phyloP scores from a whole-genome alignment of 2,113 vertebrate species.

The Corythoichthys haematopterus region DNA sequence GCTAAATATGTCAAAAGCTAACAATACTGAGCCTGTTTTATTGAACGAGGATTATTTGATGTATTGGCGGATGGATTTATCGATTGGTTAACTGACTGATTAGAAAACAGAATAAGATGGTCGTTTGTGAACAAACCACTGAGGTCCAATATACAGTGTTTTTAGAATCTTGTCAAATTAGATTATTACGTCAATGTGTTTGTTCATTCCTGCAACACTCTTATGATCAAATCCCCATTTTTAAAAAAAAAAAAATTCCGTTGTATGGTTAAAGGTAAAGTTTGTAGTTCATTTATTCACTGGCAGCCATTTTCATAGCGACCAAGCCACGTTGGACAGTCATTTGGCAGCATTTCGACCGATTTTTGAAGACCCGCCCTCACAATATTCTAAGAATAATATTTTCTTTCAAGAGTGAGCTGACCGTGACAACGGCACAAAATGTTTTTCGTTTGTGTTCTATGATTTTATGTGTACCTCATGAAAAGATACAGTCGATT shows the following conservation, averaged over 20 bases:
- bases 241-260: conserved; percentile 7
- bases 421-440: too few species aligned
- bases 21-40: not conserved
- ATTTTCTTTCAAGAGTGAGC: too few species aligned
- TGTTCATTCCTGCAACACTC: conserved; percentile 2
- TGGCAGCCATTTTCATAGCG: too few species aligned
- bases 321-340: not conserved
- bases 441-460: too few species aligned
- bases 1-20: not conserved
- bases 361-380: not conserved
- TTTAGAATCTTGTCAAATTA: not conserved
- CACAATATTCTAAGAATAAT: not conserved
- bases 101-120: not conserved
- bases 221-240: not conserved
- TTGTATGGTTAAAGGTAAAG: conserved; percentile 15
- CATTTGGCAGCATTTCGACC: not conserved
- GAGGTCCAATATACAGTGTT: not conserved
- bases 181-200: conserved; percentile 15
- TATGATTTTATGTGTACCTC: too few species aligned
- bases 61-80: not conserved
- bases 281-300: too few species aligned
- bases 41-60: not conserved
- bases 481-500: too few species aligned
- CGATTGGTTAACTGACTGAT: too few species aligned
- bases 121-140: not conserved